Conservation (phyloP, 2,113 vertebrate species). For the Gnathonemus longibarbis region DNA sequence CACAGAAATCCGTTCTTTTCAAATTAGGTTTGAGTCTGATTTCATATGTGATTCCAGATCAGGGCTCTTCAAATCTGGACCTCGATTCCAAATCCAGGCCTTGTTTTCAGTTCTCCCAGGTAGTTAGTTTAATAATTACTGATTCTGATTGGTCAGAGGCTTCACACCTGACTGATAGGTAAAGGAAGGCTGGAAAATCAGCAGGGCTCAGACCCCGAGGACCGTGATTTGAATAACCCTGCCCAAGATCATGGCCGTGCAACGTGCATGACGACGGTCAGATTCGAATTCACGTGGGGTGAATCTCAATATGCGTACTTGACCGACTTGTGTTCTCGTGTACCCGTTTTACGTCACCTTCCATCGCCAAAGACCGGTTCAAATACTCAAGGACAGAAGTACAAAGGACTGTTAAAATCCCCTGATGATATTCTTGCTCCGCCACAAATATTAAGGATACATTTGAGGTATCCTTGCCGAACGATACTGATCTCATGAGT, state of each 20-base stretch:
- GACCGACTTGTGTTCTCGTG: background rate
- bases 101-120: too few relatives aligned
- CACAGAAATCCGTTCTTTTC: background rate
- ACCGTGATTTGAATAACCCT: too few relatives aligned
- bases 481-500: background rate
- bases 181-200: too few relatives aligned
- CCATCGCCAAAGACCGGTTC: background rate
- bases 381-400: background rate
- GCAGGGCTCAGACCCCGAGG: too few relatives aligned
- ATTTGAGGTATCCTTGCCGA: too few relatives aligned
- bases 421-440: too few relatives aligned
- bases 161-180: too few relatives aligned
- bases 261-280: background rate
- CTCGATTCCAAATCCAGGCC: too few relatives aligned
- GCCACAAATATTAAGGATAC: too few relatives aligned
- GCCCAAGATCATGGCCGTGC: background rate
- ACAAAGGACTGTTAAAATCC: background rate
- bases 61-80: too few relatives aligned
- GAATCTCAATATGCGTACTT: background rate
- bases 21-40: background rate
- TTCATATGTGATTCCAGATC: background rate
- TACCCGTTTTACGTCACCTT: background rate
- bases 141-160: too few relatives aligned
- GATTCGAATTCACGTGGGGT: background rate
- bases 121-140: too few relatives aligned